Conservation (phyloP, 1,140 invertebrate genomes). For the Choristoneura fumiferana region DNA sequence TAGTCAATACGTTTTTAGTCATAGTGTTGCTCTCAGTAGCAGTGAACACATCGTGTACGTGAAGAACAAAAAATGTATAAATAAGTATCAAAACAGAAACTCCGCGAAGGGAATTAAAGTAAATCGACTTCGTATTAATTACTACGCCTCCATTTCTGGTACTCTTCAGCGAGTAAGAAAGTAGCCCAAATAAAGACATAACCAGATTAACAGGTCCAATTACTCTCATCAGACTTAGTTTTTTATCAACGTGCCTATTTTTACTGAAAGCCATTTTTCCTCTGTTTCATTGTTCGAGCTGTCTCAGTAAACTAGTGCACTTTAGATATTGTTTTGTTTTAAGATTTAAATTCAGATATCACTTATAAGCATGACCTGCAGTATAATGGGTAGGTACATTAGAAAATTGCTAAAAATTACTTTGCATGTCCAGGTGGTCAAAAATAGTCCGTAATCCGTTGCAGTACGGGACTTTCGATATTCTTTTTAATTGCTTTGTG, state of each 20-base stretch:
- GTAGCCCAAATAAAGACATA: slow-evolving; percentile 43
- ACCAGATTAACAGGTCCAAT: slow-evolving; percentile 51
- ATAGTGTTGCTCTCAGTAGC: slow-evolving; percentile 34
- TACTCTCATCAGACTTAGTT: slow-evolving; percentile 7
- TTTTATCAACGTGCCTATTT: neutral
- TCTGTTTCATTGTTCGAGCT: neutral
- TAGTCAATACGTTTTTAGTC: slow-evolving; percentile 41
- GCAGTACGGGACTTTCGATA: too few species aligned
- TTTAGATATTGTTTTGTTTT: neutral
- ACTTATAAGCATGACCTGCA: too few species aligned
- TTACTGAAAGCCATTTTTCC: too few species aligned
- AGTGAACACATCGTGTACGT: slow-evolving; percentile 39
- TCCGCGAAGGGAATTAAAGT: slow-evolving; percentile 47
- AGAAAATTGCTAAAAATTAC: too few species aligned
- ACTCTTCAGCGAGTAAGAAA: slow-evolving; percentile 50
- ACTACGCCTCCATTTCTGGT: slow-evolving; percentile 32
- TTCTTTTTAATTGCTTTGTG: too few species aligned
- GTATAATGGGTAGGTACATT: too few species aligned
- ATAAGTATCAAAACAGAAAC: slow-evolving; percentile 35
- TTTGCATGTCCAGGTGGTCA: too few species aligned
- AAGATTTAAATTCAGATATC: neutral
- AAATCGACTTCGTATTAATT: slow-evolving; percentile 44
- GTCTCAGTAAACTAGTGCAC: neutral
- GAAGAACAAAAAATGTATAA: slow-evolving; percentile 37
- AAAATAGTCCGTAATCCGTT: too few species aligned